Conservation (phyloP, 2,888 invertebrate genomes). For the Tethea ocularis region DNA sequence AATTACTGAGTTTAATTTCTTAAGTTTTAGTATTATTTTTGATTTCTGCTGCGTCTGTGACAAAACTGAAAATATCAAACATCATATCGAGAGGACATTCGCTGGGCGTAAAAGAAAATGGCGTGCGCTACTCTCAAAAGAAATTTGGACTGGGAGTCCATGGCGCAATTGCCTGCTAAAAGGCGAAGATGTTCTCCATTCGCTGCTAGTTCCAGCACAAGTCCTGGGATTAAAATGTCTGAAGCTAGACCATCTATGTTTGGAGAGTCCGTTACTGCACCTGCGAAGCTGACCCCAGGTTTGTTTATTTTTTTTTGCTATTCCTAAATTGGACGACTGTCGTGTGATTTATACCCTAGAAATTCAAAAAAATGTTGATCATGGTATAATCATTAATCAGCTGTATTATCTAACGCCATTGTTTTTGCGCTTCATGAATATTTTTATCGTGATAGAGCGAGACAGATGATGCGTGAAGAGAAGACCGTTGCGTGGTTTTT, state of each 20-base stretch:
- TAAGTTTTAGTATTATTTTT: constrained; percentile 65
- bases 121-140: constrained; percentile 99
- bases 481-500: constrained; percentile 70
- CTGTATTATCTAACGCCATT: constrained; percentile 70
- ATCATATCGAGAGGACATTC: constrained; percentile 74
- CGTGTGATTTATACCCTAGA: not conserved
- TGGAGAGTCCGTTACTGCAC: constrained; percentile 89
- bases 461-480: constrained; percentile 55
- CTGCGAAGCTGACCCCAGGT: constrained; percentile 94
- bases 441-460: constrained; percentile 75
- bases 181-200: constrained; percentile 96
- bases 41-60: constrained; percentile 55
- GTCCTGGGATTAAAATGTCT: constrained; percentile 78
- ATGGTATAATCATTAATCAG: constrained; percentile 45
- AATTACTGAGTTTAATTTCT: constrained; percentile 54
- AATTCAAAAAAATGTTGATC: not conserved
- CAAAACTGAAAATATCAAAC: constrained; percentile 53
- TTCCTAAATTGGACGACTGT: not conserved
- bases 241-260: constrained; percentile 90
- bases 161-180: constrained; percentile 94
- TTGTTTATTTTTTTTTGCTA: constrained; percentile 75
- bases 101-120: constrained; percentile 90
- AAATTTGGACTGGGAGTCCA: constrained; percentile 97
- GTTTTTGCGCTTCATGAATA: constrained; percentile 70
- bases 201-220: constrained; percentile 84